phyloP scores from a whole-genome alignment of 2,888 invertebrate species.

The Drosophila falleni region DNA sequence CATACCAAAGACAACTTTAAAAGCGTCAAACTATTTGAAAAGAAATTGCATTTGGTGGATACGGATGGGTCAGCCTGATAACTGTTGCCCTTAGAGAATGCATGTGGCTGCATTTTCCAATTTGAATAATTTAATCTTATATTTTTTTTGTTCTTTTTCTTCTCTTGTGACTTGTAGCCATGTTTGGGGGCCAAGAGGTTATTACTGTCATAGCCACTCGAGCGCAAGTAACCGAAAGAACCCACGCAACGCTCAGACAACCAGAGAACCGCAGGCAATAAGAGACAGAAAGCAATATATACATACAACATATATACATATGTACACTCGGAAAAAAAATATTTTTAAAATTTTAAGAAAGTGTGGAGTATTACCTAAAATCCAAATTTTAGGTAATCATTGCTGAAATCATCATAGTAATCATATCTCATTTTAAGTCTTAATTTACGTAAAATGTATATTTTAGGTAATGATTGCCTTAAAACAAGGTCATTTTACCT shows the following conservation, averaged over 20 bases:
- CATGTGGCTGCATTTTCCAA: conserved; percentile 52
- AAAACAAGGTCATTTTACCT: too few relatives aligned
- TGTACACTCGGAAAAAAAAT: too few relatives aligned
- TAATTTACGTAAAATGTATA: too few relatives aligned
- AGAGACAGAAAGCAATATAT: conserved; percentile 5
- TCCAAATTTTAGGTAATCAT: too few relatives aligned
- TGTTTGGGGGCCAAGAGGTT: conserved; percentile 73
- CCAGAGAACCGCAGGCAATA: conserved; percentile 17
- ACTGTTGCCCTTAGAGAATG: conserved; percentile 32
- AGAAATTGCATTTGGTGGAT: conserved; percentile 20
- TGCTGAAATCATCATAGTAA: too few relatives aligned
- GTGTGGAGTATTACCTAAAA: too few relatives aligned
- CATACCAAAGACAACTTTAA: conserved; percentile 6
- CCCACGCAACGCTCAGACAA: conserved; percentile 48
- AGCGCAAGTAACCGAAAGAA: conserved; percentile 62
- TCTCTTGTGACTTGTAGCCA: conserved; percentile 42
- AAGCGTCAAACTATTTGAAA: conserved; percentile 23
- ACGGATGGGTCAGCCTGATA: background rate
- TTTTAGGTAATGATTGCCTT: too few relatives aligned
- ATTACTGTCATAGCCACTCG: conserved; percentile 73
- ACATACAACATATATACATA: background rate
- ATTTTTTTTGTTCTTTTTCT: conserved; percentile 17
- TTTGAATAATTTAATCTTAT: conserved; percentile 62
- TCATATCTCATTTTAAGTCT: too few relatives aligned
- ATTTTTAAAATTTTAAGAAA: too few relatives aligned